A percentile compares a stretch with the other conserved stretches of the same genome.
phyloP scores from a whole-genome alignment of 2,797 vertebrate species.

The Antennarius maculatus region DNA sequence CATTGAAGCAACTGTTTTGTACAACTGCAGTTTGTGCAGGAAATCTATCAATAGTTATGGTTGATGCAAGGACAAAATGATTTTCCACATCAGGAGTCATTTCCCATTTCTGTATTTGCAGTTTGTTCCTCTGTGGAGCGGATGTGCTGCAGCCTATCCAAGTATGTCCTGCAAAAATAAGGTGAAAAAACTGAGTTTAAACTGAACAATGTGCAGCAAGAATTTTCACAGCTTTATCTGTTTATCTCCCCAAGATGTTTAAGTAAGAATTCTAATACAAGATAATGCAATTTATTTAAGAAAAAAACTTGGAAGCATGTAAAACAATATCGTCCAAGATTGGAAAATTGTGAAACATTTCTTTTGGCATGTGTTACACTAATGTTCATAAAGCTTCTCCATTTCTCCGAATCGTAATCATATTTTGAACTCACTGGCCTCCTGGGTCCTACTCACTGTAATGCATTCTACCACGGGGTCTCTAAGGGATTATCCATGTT shows the following conservation, averaged over 20 bases:
- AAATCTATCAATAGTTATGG: too few species aligned
- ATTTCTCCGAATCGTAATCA: constrained; percentile 1
- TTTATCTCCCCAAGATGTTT: not conserved
- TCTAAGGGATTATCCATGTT: not conserved
- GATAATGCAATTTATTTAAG: not conserved
- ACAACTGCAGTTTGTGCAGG: too few species aligned
- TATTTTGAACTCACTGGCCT: constrained; percentile 3
- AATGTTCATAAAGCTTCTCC: constrained; percentile 13
- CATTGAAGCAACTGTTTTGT: too few species aligned
- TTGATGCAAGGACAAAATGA: too few species aligned
- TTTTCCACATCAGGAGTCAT: too few species aligned
- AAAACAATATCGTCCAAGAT: constrained; percentile 4
- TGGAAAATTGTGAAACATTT: constrained; percentile 31
- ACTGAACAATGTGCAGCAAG: too few species aligned
- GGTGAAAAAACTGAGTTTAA: not conserved
- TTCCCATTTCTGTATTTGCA: too few species aligned
- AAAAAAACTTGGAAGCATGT: constrained; percentile 13
- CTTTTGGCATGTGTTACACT: constrained; percentile 16
- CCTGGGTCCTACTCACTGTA: not conserved
- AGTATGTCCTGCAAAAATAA: not conserved
- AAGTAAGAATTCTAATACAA: not conserved
- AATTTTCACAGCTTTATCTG: not conserved
- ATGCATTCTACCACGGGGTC: not conserved
- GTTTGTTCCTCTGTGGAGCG: too few species aligned
- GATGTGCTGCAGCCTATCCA: not conserved